Evolutionary conservation across 2,113 vertebrate genomes (phyloP), one percentile per base, ranked within the genome.

Genomic region (Junco hyemalis): DNA sequence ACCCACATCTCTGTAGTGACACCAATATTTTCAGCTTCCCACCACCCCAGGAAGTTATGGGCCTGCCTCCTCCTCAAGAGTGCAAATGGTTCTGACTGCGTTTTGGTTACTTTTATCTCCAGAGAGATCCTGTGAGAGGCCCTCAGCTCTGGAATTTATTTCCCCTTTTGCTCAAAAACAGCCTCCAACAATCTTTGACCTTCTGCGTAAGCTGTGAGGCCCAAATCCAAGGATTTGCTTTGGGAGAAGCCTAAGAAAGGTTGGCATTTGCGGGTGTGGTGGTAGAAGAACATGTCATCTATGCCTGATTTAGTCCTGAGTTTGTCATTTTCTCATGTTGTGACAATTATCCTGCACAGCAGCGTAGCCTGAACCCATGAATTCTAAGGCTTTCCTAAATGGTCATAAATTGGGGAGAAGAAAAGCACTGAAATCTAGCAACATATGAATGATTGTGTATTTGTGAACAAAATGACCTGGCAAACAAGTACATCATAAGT

Each of bases 111-210:
- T 86, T 90, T 92, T 95, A 78, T 92, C 92, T 95, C 82, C 81
- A 25, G n/a, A 78, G 38, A 70, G 54, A 86, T 80, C 71, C 71
- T 64, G 35, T 26, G 64, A 90, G 82, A 45, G 64, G 76, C 72
- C 80, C 56, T 94, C 76, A 71, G 63, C 82, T 93, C 90, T 95
- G 82, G 93, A 96, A 97, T 96, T 94, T 93, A 90, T 92, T 88
- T 45, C 50, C 29, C 23, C 1, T 22, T 70, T 93, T 89, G 59
- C 90, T 92, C 3, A 0, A 95, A 94, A 95, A 69, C 77, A 96
- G 45, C 35, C 51, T 93, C 40, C 51, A 90, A 96, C 77, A 95
- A 83, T 96, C 83, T 96, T 94, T 95, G 86, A 94, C 94, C 80
- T 80, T 86, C 83, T 73, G 36, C 1, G 3, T 81, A 84, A 92